phyloP scores from a whole-genome alignment of 2,888 invertebrate genomes.

The Sabellastarte sp. region DNA sequence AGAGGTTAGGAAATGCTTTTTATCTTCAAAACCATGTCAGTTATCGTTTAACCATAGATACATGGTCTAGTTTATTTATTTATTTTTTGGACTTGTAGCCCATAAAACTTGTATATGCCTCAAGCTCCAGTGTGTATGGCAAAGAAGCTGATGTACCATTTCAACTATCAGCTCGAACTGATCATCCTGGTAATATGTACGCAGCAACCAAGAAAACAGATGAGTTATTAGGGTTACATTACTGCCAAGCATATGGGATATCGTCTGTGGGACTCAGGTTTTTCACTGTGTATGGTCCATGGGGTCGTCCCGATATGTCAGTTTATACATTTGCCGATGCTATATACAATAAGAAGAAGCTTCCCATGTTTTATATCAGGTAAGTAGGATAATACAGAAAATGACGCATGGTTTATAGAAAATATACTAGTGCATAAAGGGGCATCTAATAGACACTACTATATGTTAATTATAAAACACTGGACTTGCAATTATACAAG shows the following conservation, averaged over 20 bases:
- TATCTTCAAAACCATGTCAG: no score
- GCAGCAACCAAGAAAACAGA: constrained; percentile 32
- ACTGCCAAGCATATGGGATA: constrained; percentile 22
- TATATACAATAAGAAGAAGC: constrained; percentile 13
- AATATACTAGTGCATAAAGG: no score
- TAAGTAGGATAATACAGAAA: constrained; percentile 2
- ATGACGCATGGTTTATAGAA: no score
- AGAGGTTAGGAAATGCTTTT: no score
- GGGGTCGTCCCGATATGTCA: constrained; percentile 35
- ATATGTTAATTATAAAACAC: no score
- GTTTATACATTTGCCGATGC: constrained; percentile 29
- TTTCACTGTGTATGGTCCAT: constrained; percentile 37
- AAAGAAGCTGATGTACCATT: constrained; percentile 27
- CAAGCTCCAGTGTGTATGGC: constrained; percentile 33
- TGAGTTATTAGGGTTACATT: constrained; percentile 25
- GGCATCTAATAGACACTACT: no score
- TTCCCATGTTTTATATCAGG: constrained; percentile 24
- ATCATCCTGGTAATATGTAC: constrained; percentile 30
- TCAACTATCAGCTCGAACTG: constrained; percentile 12
- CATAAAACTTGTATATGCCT: constrained; percentile 30
- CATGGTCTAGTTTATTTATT: no score
- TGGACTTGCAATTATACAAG: no score
- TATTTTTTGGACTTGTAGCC: background rate
- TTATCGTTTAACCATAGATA: no score
- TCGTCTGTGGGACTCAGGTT: constrained; percentile 25